A percentile compares a stretch with the other conserved stretches of the same genome.
Conservation (phyloP, 2,888 invertebrate genomes). For the Agrochola lota region DNA sequence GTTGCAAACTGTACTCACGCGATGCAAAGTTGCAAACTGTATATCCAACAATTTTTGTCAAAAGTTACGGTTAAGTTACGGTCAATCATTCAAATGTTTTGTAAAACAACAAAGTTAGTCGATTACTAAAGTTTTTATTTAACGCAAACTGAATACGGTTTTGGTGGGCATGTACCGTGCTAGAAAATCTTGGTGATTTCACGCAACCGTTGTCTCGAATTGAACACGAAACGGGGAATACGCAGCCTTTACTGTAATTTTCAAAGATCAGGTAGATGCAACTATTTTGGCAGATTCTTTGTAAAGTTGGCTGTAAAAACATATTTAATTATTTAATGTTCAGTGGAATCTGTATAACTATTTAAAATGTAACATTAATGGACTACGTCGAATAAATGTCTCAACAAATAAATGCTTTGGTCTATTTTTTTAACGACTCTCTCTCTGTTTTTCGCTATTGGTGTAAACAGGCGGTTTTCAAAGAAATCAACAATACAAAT, state of each 20-base stretch:
- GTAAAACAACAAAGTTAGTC: not conserved
- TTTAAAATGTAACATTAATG: conserved; percentile 80
- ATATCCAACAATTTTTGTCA: too few species aligned
- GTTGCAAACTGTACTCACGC: not conserved
- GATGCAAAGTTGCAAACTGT: not conserved
- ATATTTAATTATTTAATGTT: conserved; percentile 69
- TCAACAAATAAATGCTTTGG: conserved; percentile 70
- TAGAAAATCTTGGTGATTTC: not conserved
- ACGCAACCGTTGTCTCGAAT: not conserved
- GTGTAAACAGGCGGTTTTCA: not conserved
- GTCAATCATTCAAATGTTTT: not conserved
- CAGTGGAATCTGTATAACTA: conserved; percentile 68
- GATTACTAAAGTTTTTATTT: not conserved
- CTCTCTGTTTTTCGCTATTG: not conserved
- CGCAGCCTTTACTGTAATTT: conserved; percentile 24
- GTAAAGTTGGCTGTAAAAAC: conserved; percentile 63
- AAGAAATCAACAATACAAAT: too few species aligned
- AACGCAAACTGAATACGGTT: too few species aligned
- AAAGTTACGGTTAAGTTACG: not conserved
- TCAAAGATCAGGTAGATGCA: conserved; percentile 49
- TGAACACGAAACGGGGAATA: not conserved
- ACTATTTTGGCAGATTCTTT: conserved; percentile 49
- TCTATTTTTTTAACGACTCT: not conserved
- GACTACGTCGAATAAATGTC: conserved; percentile 85
- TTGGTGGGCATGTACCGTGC: not conserved